Conservation (phyloP, 2,113 vertebrate genomes). For the Pelmatolapia mariae region DNA sequence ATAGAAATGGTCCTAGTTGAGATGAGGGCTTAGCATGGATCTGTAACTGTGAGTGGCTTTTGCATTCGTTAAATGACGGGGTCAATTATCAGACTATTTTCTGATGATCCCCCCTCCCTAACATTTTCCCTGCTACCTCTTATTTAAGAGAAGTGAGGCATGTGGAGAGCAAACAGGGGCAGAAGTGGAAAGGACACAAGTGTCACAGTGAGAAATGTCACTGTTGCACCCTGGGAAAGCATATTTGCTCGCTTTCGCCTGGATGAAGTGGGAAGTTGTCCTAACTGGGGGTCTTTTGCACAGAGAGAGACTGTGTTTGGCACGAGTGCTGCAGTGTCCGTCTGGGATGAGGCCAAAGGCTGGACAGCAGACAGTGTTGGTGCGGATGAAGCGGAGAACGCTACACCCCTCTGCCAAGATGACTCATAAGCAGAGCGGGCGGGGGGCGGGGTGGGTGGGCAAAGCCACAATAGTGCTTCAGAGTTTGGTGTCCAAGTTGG, state of each 20-base stretch:
- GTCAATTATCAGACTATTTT: slow-evolving; percentile 70
- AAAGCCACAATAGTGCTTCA: not conserved
- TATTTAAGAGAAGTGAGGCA: slow-evolving; percentile 7
- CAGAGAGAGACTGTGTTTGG: not conserved
- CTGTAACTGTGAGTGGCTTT: not conserved
- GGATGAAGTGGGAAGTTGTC: not conserved
- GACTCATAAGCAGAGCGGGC: slow-evolving; percentile 12
- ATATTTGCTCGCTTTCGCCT: not conserved
- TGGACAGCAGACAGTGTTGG: not conserved
- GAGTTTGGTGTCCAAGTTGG: not conserved
- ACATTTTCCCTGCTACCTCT: slow-evolving; percentile 14
- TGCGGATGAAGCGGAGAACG: not conserved
- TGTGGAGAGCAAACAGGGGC: not conserved
- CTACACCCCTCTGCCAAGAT: slow-evolving; percentile 28
- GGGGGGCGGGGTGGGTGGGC: not conserved
- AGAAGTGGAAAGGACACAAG: not conserved
- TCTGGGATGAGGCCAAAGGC: not conserved
- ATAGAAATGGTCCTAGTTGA: slow-evolving; percentile 24
- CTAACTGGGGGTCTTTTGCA: not conserved
- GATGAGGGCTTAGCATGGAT: slow-evolving; percentile 40
- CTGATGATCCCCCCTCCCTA: slow-evolving; percentile 32
- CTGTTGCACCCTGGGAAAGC: not conserved
- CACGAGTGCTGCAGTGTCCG: not conserved
- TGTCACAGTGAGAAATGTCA: not conserved
- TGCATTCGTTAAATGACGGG: slow-evolving; percentile 43